Evolutionary conservation across 2,888 invertebrate genomes (phyloP), one percentile per base, ranked within the genome.

Genomic region (Polyommatus iphigenia): DNA sequence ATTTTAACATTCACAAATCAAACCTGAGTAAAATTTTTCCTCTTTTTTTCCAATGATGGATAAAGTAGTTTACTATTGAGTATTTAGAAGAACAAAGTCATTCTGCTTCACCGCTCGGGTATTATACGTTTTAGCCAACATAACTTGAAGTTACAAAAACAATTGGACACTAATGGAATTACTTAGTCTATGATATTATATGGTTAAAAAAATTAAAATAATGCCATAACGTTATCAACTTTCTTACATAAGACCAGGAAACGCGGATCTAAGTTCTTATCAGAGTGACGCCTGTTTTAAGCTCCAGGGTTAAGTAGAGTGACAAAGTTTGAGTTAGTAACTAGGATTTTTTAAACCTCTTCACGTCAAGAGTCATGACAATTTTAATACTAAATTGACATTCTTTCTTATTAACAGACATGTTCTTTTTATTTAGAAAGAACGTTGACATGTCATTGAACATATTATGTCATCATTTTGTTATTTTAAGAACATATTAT

Each of bases 191-290:
- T 36, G 7, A 36, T 7, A 6, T 36, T 7, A 6, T 36, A 36
- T n/a, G n/a, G 1, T 36, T 32, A 6, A 10, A 46, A 50, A 13
- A 50, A 50, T 10, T 15, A 10, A 50, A 50, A 13, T 50, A 50
- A 50, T 4, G 5, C 4, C 18, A 18, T 15, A 50, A 13, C 15
- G 15, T 18, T 72, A 71, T 71, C 71, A 71, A 36, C 72, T 72
- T 72, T 72, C 41, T 72, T 41, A 41, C 73, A 32, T 20, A 41
- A 50, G 41, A 46, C 5, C n/a, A n/a, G 72, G 72, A 67, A 67
- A 67, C 2, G 29, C 0, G 29, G 29, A 67, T 67, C 18, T 67
- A 8, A 72, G 5, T 20, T 73, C n/a, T 46, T 46, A 73, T 73
- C 73, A 20, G 24, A 46, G 24, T 73, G 29, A 67, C 29, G 62